Base-by-base conservation (phyloP, 2,888 invertebrate genomes). In the Ochlodes sylvanus region DNA sequence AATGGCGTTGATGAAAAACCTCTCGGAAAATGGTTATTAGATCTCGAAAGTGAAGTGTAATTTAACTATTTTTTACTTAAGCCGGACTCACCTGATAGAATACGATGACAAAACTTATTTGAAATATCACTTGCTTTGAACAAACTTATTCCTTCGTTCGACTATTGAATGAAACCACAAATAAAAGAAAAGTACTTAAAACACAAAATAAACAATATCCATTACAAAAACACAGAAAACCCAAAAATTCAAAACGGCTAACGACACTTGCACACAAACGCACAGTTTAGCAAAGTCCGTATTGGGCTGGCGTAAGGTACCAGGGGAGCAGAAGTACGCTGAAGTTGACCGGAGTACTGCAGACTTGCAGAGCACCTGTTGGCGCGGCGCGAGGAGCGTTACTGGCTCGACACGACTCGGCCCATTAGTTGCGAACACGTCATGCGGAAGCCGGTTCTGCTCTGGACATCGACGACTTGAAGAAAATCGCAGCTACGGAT, bases 391-490 rank as follows among this genome's bases (percentile, higher is more conserved):
- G 89, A 87, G 83, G 84, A 86, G 79, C 88, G 87, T 84, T 88
- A 92, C 92, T 92, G 92, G 86, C 87, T 79, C 81, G 79, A 75
- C 87, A 79, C 81, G 79, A 75, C 77, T 79, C 81, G 82, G 78
- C 87, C 81, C 86, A 88, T 88, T 88, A 89, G 90, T 86, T 86
- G 84, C 85, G 83, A 83, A 87, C 88, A 90, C 91, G 92, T 90
- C 91, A 92, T 79, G 80, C 90, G 86, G 89, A 88, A 92, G 92
- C 92, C 91, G 92, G 92, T 92, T 91, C 84, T 84, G 80, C 68
- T 83, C 81, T 77, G 85, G 80, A 81, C 82, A 83, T 76, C 82
- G 79, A 75, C 81, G 81, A 78, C 84, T 87, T 82, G 82, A 86
- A 87, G 87, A 88, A 89, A 88, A 86, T 82, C 82, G 84, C 83